These are phyloP conservation scores for Falco concolor DNA, from an alignment of 2,797 vertebrate species.

Conservation along the genomic window DNA sequence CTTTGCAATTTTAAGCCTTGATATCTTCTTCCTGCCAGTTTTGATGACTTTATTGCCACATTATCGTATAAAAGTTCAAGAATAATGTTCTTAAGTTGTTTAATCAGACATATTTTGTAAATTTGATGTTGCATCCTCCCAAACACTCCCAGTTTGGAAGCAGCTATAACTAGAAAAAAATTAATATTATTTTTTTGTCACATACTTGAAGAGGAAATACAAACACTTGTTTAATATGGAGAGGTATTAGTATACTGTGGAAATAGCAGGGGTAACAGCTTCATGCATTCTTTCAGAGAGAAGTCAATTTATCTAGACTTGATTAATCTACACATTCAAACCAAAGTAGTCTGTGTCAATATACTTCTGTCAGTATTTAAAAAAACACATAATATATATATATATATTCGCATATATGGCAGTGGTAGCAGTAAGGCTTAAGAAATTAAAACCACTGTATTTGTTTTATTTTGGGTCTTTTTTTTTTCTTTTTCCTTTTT, in stretches of 20 bases:
- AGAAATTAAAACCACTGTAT: neutral
- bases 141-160: neutral
- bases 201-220: neutral
- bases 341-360: neutral
- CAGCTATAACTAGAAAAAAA: neutral
- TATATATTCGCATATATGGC: neutral
- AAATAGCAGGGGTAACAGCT: neutral
- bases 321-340: neutral
- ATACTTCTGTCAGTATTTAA: neutral
- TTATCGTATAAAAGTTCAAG: neutral
- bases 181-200: neutral
- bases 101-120: neutral
- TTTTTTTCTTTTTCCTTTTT: neutral
- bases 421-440: neutral
- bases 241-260: neutral
- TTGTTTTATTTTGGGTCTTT: neutral
- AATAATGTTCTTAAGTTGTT: neutral
- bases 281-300: neutral
- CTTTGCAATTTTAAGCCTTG: neutral
- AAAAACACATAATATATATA: too few relatives aligned
- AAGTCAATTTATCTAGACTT: neutral
- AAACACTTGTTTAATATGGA: neutral
- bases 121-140: neutral
- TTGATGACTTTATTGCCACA: slow-evolving; percentile 3
- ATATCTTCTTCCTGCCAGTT: neutral